phyloP scores from a whole-genome alignment of 2,113 vertebrate genomes.

The Corydoras sp. region DNA sequence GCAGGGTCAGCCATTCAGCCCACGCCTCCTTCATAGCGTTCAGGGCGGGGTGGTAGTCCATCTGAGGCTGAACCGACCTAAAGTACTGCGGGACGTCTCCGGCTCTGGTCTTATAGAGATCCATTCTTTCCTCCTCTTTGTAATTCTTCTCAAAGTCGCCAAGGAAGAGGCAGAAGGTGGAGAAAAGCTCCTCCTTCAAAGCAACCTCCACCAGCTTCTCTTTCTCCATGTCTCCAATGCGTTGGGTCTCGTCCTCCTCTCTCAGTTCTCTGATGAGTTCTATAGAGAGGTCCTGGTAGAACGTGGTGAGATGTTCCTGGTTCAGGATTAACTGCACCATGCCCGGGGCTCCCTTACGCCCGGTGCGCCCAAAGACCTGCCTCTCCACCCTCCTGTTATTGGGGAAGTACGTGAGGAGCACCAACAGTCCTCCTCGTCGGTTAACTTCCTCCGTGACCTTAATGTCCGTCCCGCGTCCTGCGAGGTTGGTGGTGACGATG shows the following conservation, averaged over 20 bases:
- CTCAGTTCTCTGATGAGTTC: slow-evolving; percentile 34
- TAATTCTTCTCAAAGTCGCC: slow-evolving; percentile 6
- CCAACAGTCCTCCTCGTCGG: slow-evolving; percentile 35
- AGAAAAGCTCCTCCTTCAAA: slow-evolving; percentile 34
- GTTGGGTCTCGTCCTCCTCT: slow-evolving; percentile 27
- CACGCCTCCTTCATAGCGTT: slow-evolving; percentile 24
- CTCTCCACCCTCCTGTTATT: slow-evolving; percentile 36
- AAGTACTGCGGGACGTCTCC: slow-evolving; percentile 2
- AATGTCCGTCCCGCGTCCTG: slow-evolving; percentile 38
- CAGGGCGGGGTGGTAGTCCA: slow-evolving; percentile 19
- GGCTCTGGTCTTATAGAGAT: not conserved
- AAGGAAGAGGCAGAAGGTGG: slow-evolving; percentile 17
- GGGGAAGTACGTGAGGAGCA: slow-evolving; percentile 40
- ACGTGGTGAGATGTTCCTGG: slow-evolving; percentile 19
- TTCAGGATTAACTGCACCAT: slow-evolving; percentile 40
- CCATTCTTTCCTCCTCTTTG: not conserved
- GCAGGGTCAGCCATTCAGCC: slow-evolving; percentile 11
- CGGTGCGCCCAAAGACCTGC: slow-evolving; percentile 40
- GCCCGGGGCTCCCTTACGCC: slow-evolving; percentile 40
- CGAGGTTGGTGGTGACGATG: slow-evolving; percentile 40
- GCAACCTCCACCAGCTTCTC: slow-evolving; percentile 28
- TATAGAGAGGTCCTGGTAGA: slow-evolving; percentile 32
- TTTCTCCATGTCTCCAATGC: slow-evolving; percentile 26
- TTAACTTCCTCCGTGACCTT: slow-evolving; percentile 36
- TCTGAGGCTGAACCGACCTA: not conserved